These are phyloP conservation scores for Eupristina koningsbergeri DNA, from an alignment of 1,140 invertebrate genomes.

Conservation along the genomic window DNA sequence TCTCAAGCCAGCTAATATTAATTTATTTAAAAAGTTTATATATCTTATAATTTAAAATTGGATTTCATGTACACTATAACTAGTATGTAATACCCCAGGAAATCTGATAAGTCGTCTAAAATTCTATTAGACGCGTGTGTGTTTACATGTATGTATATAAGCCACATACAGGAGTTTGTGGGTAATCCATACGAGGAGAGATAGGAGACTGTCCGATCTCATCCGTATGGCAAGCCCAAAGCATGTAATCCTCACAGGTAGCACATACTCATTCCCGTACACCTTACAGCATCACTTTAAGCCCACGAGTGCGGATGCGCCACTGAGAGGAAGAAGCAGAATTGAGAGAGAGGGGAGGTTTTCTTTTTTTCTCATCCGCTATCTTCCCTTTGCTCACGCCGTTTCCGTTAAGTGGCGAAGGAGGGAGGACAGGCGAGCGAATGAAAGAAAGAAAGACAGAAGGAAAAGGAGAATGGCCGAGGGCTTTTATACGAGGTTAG, in stretches of 20 bases:
- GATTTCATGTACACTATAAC: background rate
- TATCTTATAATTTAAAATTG: too few relatives aligned
- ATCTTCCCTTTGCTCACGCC: background rate
- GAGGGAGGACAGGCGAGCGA: background rate
- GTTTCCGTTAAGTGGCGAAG: background rate
- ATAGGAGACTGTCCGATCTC: background rate
- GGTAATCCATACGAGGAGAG: constrained; percentile 16
- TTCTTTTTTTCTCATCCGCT: background rate
- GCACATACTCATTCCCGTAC: constrained; percentile 38
- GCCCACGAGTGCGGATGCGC: background rate
- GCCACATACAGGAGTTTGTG: background rate
- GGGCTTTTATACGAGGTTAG: constrained; percentile 46
- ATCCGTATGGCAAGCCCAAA: constrained; percentile 3
- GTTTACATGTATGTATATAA: background rate
- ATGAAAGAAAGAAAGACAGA: constrained; percentile 13
- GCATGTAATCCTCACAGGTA: constrained; percentile 45
- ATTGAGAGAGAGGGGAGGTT: background rate
- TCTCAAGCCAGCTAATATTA: too few relatives aligned
- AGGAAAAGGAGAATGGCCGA: background rate
- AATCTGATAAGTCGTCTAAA: background rate
- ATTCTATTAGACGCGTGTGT: constrained; percentile 1
- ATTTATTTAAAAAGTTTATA: too few relatives aligned
- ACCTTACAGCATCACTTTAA: constrained; percentile 44
- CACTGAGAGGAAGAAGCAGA: background rate
- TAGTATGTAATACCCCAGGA: too few relatives aligned